Evolutionary conservation across 2,797 vertebrate species (phyloP).

Genomic region (Nyctalus aviator): DNA sequence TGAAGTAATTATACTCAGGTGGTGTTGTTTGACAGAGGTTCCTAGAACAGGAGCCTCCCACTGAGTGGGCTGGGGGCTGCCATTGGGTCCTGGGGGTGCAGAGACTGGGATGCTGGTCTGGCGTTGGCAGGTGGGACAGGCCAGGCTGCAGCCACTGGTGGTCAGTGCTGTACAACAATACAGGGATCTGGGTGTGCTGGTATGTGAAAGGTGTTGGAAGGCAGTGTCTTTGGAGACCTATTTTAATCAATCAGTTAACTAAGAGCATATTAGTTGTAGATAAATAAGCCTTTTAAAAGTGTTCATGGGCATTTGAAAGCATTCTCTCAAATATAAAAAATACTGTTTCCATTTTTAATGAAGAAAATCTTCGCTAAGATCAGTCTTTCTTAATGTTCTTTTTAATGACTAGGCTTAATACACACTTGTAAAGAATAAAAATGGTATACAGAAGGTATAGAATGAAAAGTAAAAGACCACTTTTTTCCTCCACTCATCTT

Average conservation of each 20-base stretch:
- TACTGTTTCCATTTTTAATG: neutral
- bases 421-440: neutral
- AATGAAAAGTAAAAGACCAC: neutral
- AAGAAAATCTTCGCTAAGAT: neutral
- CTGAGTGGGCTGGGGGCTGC: too few relatives aligned
- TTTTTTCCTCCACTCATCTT: neutral
- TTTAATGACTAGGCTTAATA: slow-evolving; percentile 12
- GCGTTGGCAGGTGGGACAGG: neutral
- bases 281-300: neutral
- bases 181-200: neutral
- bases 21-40: neutral
- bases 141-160: neutral
- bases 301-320: slow-evolving; percentile 29
- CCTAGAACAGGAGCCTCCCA: too few relatives aligned
- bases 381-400: neutral
- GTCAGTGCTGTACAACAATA: neutral
- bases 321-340: slow-evolving; percentile 19
- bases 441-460: neutral
- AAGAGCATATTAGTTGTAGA: neutral
- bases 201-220: neutral
- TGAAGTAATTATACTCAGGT: neutral
- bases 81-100: too few relatives aligned
- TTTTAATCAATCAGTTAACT: neutral
- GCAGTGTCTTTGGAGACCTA: neutral
- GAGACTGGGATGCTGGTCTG: too few relatives aligned